Evolutionary conservation across 2,113 vertebrate genomes (phyloP).

Genomic region (Pterophyllum scalare): DNA sequence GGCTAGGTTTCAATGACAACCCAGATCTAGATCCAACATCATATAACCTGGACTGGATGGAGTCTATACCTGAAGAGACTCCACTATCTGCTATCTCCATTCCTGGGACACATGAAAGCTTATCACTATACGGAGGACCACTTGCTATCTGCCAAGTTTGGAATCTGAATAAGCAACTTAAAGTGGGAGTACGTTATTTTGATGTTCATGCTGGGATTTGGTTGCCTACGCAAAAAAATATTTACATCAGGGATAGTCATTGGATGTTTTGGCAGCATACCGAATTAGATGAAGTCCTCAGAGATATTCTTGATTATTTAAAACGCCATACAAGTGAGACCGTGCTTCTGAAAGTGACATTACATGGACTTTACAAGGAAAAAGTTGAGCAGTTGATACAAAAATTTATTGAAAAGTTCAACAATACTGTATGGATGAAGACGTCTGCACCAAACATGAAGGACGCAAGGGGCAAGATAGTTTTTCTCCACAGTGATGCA

Average conservation of each 20-base stretch:
- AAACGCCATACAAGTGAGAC: conserved; percentile 30
- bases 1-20: conserved; percentile 38
- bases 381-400: accelerated
- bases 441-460: conserved; percentile 46
- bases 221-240: accelerated
- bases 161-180: conserved; percentile 67
- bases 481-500: conserved; percentile 58
- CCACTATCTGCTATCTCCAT: conserved; percentile 67
- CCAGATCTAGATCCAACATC: background rate
- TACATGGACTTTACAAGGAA: background rate
- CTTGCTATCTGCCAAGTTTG: conserved; percentile 55
- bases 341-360: conserved; percentile 63
- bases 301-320: conserved; percentile 48
- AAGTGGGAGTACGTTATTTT: conserved; percentile 71
- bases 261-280: conserved; percentile 10
- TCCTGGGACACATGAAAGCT: conserved; percentile 73
- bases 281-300: conserved; percentile 32
- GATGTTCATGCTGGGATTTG: conserved; percentile 46
- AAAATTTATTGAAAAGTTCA: background rate
- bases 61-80: conserved; percentile 34
- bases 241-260: conserved; percentile 23
- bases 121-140: conserved; percentile 28
- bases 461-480: conserved; percentile 63
- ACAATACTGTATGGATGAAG: conserved; percentile 37
- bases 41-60: conserved; percentile 70